These are phyloP conservation scores for Sceloporus tristichus DNA, from an alignment of 2,113 vertebrate genomes.

Conservation along the genomic window DNA sequence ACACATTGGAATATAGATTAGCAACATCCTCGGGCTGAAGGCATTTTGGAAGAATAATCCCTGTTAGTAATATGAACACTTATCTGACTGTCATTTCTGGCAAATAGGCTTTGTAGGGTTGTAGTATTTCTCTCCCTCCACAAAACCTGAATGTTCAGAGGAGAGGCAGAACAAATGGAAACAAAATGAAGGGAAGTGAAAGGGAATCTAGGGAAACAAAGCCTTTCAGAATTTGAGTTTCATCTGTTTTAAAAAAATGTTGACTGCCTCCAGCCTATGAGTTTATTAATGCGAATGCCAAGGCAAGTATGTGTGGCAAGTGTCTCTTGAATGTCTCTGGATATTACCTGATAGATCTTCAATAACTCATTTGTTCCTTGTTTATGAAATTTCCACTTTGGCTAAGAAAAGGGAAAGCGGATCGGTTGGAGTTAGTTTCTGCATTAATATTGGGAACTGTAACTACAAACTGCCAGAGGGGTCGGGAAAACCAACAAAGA, in stretches of 20 bases:
- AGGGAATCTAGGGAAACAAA: not conserved
- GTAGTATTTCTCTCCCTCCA: not conserved
- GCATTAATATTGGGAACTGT: conserved; percentile 26
- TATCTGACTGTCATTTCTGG: not conserved
- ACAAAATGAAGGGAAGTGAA: not conserved
- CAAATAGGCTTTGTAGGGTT: not conserved
- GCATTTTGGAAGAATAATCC: not conserved
- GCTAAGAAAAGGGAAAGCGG: not conserved
- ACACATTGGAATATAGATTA: conserved; percentile 3
- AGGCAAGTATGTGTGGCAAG: not conserved
- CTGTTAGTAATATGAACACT: not conserved
- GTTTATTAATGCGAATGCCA: not conserved
- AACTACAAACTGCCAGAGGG: conserved; percentile 6
- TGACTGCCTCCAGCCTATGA: not conserved
- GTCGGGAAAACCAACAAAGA: conserved; percentile 38
- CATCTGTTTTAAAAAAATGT: not conserved
- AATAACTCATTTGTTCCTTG: conserved; percentile 16
- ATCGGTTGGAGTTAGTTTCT: not conserved
- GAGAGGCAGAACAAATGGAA: not conserved
- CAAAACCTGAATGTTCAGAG: not conserved
- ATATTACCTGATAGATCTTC: not conserved
- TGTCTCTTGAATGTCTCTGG: conserved; percentile 22
- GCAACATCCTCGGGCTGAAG: too few species aligned
- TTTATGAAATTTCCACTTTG: conserved; percentile 38
- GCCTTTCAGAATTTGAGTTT: not conserved